Evolutionary conservation across 2,888 invertebrate species (phyloP).

Genomic region (Automeris io): DNA sequence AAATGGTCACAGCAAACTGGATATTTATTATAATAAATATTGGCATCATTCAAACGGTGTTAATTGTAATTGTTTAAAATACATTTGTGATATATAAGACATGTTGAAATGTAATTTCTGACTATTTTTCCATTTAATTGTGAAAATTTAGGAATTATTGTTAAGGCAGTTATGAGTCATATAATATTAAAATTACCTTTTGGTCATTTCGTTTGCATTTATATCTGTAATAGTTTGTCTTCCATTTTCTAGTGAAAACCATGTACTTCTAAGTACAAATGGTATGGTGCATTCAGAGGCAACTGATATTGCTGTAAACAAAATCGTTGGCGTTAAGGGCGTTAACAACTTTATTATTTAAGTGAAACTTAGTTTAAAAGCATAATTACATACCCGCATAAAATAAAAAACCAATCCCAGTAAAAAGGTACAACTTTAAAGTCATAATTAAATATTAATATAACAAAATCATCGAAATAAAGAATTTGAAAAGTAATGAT

Average conservation of each 20-base stretch:
- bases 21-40: too few relatives aligned
- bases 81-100: too few relatives aligned
- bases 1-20: too few relatives aligned
- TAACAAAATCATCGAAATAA: conserved; percentile 15
- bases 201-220: conserved; percentile 87
- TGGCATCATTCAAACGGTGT: too few relatives aligned
- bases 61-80: too few relatives aligned
- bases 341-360: conserved; percentile 35
- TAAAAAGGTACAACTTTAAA: conserved; percentile 17
- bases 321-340: conserved; percentile 41
- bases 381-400: conserved; percentile 28
- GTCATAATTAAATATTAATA: conserved; percentile 24
- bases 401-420: conserved; percentile 22
- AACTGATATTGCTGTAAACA: conserved; percentile 45
- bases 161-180: background rate
- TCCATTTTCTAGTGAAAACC: conserved; percentile 95
- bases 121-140: too few relatives aligned
- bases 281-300: conserved; percentile 83
- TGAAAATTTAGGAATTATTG: too few relatives aligned
- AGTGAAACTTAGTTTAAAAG: conserved; percentile 13
- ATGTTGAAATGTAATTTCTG: too few relatives aligned
- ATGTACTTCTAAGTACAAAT: conserved; percentile 86
- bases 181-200: conserved; percentile 41
- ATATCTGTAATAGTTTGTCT: conserved; percentile 89
- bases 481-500: background rate